These are phyloP conservation scores for Portunus trituberculatus DNA, from an alignment of 1,140 invertebrate species.

Conservation along the genomic window DNA sequence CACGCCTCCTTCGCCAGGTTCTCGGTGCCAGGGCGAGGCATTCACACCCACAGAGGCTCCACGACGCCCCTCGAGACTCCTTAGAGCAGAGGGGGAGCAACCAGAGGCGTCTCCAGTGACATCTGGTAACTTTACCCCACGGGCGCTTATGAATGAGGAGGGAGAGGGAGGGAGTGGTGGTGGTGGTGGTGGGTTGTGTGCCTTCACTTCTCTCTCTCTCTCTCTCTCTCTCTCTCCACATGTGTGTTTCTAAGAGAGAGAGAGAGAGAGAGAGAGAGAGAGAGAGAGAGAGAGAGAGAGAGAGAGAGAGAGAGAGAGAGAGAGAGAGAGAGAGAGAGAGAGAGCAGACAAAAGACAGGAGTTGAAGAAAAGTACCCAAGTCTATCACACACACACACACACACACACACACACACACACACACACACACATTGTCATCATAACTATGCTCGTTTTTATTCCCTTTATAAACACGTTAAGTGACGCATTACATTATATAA, in stretches of 20 bases:
- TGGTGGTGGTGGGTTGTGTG: background rate
- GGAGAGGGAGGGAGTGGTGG: background rate
- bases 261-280: too few species aligned
- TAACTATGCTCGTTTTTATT: background rate
- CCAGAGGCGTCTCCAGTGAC: background rate
- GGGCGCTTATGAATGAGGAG: slow-evolving; percentile 3
- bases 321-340: background rate
- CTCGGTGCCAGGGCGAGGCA: background rate
- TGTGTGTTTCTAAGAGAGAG: background rate
- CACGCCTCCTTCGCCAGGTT: background rate
- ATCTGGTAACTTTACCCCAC: background rate
- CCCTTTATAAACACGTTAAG: background rate
- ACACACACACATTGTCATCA: background rate
- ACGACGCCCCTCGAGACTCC: background rate
- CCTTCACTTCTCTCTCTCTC: slow-evolving; percentile 8
- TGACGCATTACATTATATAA: too few species aligned
- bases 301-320: background rate
- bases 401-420: too few species aligned
- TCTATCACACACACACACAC: background rate
- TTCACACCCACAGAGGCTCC: background rate
- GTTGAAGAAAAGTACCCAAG: background rate
- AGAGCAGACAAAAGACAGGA: too few species aligned
- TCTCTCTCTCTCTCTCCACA: background rate
- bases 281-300: background rate
- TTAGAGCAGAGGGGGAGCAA: background rate